Base-by-base conservation (phyloP, 2,888 invertebrate genomes). In the Emmelina monodactyla region DNA sequence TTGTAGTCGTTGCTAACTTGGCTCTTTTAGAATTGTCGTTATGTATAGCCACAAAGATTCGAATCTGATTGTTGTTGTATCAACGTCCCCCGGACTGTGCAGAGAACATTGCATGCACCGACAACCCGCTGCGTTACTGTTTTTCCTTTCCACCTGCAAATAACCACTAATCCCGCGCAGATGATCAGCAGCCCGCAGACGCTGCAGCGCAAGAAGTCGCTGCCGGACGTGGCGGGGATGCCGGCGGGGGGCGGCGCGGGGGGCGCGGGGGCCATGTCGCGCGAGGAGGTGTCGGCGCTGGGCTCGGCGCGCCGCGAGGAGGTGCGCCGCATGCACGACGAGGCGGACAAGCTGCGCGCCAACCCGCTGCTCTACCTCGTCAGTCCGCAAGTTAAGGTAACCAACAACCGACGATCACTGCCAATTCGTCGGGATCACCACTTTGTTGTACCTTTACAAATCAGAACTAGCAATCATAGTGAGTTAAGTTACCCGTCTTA, bases 341-440 rank as follows among this genome's bases (percentile, higher is more conserved):
- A 94, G 76, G 86, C 89, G 48, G 96, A 97, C 78, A 87, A 93
- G 71, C 87, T 95, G 53, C 86, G 93, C 68, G 94, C 94, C 62
- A 97, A 97, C 83, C 97, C 97, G 57, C 85, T 97, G 58, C 87
- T 97, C 57, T 96, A 95, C 80, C 85, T 97, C 73, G 89, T 94
- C 87, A 95, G 94, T 89, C 97, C 97, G 62, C 92, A 94, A 85
- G 92, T 97, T 55, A 94, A 94, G 92, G 96, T 96, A 80, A 81
- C 34, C 25, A 3, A 3, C 25, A 10, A 7, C n/a, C 4, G 3
- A 3, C n/a, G 6, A 4, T 3, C 4, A 25, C 25, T 25, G 3
- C 25, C 3, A 7, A 7, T 25, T 10, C 4, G n/a, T 10, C 25
- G 3, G 25, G 3, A 9, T 19, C 5, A 5, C 9, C 19, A 19